Base-by-base conservation (phyloP, 2,797 vertebrate genomes). In the Lates japonicus region DNA sequence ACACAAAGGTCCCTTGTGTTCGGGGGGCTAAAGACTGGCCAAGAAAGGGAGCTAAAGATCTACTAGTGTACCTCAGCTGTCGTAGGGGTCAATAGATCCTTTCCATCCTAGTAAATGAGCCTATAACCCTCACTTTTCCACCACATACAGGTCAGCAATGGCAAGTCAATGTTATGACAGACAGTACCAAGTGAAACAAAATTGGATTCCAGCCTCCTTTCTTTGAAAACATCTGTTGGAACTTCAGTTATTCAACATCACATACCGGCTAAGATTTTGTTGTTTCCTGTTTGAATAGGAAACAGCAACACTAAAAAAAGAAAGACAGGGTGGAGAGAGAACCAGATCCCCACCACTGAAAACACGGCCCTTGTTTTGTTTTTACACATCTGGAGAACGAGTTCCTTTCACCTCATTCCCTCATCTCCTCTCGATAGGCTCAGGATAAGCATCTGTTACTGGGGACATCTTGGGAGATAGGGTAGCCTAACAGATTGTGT, bases 51-150 rank as follows among this genome's bases (percentile, higher is more conserved):
- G 86, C 88, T 87, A 90, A 93, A 91, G 88, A 88, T 92, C 89
- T 91, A 84, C 90, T 87, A 82, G 92, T 91, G 92, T 92, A 92
- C 81, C 89, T 95, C 91, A 94, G 94, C 94, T 95, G 93, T 93
- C 91, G 85, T 74, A 83, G 89, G 90, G 91, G 93, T 94, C 90
- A 91, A 87, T 88, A 91, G 85, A 90, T 83, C 76, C 82, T 85
- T 90, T 91, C 83, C 89, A 83, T 89, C 70, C 39, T 55, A 57
- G 70, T 83, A 85, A 90, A 90, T 77, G 74, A 82, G 84, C 66
- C 63, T 67, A 67, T 59, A 78, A 71, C 76, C 78, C 85, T 73
- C 39, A 48, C 79, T 81, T 63, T 71, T 82, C 67, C 71, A 69
- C 76, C 48, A 69, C 37, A 84, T 78, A 84, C 62, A 76, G 79